Evolutionary conservation across 2,888 invertebrate genomes (phyloP).

Genomic region (Globia sparganii): DNA sequence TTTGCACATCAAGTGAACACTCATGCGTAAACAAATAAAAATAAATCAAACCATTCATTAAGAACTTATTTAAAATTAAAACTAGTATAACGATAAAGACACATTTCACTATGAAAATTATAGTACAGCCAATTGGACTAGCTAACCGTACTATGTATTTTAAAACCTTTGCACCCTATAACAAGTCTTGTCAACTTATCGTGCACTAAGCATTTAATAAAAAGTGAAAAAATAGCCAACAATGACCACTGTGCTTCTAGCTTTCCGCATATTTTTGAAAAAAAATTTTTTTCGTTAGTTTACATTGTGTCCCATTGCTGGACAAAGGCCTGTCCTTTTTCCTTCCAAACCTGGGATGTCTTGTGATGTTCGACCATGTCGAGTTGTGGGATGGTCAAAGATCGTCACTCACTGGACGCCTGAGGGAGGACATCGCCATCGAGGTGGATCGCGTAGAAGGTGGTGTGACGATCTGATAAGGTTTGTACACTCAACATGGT

Average conservation of each 20-base stretch:
- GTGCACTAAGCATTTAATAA: neutral
- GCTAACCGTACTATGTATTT: neutral
- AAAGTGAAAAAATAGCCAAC: neutral
- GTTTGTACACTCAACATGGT: no score
- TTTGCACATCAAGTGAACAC: constrained; percentile 17
- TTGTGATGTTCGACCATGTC: no score
- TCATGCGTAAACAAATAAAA: constrained; percentile 8
- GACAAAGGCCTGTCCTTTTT: no score
- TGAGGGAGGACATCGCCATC: no score
- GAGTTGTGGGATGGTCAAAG: no score
- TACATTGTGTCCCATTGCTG: no score
- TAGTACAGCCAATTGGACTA: constrained; percentile 9
- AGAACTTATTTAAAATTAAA: neutral
- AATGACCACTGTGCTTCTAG: neutral
- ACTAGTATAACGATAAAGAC: neutral
- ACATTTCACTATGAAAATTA: neutral
- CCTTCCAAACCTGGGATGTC: no score
- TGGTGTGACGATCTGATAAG: no score
- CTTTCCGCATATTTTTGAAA: neutral
- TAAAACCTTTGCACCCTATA: constrained; percentile 3
- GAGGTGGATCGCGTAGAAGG: no score
- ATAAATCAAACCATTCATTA: constrained; percentile 16
- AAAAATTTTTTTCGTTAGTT: no score
- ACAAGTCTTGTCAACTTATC: neutral
- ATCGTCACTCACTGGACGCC: no score